Percentiles rank a stretch among this genome's conserved stretches.
Evolutionary conservation across 2,113 vertebrate species (phyloP).

Genomic region (Corythaeola cristata): DNA sequence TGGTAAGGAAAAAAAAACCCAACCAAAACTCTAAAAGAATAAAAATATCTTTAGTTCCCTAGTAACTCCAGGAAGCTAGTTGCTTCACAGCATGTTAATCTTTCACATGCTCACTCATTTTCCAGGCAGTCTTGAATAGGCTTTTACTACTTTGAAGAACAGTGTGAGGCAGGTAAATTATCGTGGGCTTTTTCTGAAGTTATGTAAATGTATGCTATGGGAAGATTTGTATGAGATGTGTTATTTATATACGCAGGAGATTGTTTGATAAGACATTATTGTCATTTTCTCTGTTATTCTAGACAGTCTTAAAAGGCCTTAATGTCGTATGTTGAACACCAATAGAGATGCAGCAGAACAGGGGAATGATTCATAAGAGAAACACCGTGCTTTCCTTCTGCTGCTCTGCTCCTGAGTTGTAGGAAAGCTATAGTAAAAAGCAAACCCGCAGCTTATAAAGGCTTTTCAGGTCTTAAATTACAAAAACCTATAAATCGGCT

Average conservation of each 20-base stretch:
- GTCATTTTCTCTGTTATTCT: conserved; percentile 13
- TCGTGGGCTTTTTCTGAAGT: neutral
- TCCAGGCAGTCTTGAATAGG: neutral
- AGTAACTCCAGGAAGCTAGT: neutral
- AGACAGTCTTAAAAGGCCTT: conserved; percentile 13
- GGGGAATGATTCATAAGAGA: neutral
- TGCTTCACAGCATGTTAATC: neutral
- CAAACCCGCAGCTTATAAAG: neutral
- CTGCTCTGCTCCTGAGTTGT: neutral
- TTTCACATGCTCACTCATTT: neutral
- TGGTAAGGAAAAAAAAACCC: neutral
- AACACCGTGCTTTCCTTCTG: neutral
- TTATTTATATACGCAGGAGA: conserved; percentile 19
- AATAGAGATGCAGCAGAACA: neutral
- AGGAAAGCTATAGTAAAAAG: neutral
- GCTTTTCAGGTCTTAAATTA: conserved; percentile 18
- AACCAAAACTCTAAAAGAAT: neutral
- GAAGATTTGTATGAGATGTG: neutral
- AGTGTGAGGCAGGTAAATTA: neutral
- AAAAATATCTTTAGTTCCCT: neutral
- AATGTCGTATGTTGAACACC: conserved; percentile 1
- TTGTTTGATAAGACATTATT: conserved; percentile 1
- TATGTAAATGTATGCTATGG: conserved; percentile 9
- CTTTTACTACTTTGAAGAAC: neutral
- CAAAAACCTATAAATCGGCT: neutral